Percentiles rank a stretch among this genome's conserved stretches.
These are phyloP conservation scores for Paracanthobrama guichenoti DNA, from an alignment of 2,113 vertebrate genomes.

Conservation along the genomic window DNA sequence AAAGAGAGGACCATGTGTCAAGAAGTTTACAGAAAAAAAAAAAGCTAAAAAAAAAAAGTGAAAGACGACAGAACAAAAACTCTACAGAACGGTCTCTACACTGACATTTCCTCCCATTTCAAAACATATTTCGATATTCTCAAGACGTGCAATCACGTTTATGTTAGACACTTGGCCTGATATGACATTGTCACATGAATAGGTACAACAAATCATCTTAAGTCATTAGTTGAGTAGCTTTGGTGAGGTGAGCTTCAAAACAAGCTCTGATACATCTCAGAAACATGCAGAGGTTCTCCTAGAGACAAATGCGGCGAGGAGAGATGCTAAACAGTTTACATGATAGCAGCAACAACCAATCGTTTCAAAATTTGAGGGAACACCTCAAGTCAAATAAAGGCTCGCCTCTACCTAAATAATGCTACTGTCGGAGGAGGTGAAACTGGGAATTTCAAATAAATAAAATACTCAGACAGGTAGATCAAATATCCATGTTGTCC, in stretches of 20 bases:
- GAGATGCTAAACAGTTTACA: neutral
- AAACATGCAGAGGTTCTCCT: neutral
- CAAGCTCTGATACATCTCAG: neutral
- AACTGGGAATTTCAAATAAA: neutral
- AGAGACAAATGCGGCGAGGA: neutral
- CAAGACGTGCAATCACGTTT: neutral
- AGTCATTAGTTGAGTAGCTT: neutral
- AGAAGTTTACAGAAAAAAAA: conserved; percentile 50
- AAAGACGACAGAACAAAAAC: neutral
- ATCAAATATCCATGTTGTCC: neutral
- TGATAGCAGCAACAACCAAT: neutral
- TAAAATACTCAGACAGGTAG: conserved; percentile 2
- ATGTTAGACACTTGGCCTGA: too few species aligned
- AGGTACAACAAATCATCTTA: neutral
- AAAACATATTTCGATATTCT: neutral
- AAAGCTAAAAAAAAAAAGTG: neutral
- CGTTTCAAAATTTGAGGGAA: neutral
- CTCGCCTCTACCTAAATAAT: neutral
- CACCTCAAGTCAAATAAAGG: neutral
- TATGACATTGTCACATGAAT: neutral
- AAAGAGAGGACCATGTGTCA: conserved; percentile 48
- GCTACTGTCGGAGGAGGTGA: neutral
- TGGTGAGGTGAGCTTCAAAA: neutral
- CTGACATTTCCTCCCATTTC: neutral
- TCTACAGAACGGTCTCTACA: neutral